Evolutionary conservation across 2,888 invertebrate species (phyloP), one percentile per base, ranked within the genome.

Genomic region (Pachymerium ferrugineum): DNA sequence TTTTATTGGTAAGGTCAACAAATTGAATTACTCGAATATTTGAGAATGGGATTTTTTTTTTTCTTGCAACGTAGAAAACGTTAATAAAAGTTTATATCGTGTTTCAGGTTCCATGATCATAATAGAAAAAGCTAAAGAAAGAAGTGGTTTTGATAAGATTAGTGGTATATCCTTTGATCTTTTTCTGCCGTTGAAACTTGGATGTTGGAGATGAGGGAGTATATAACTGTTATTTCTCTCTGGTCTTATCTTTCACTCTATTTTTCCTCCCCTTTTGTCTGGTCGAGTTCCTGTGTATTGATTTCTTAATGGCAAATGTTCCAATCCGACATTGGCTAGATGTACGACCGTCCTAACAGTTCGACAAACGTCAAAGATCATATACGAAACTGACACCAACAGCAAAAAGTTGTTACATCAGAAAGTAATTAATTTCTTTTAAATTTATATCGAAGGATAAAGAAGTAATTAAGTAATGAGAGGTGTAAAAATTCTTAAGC

Each of bases 91-190:
- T 47, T 47, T 47, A 8, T 47, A n/a, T 47, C 16, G 19, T n/a
- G 22, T 62, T 62, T 62, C 22, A 28, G 12, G 12, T 10, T 28
- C 25, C 10, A 2, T 62, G 28, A 62, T 12, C 25, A 14, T 62
- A 62, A 62, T 62, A 62, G 62, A 62, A 62, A 62, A 28, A 22
- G n/a, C n/a, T n/a, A 62, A 28, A 38, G 14, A 38, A 54, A 54
- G 22, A 19, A 54, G 47, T 62, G 28, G 62, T 62, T 62, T 62
- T 62, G 62, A 62, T 62, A 28, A 62, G 62, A 62, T 62, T 62
- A 62, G 14, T 62, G n/a, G 16, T 22, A 62, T 62, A 62, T 62
- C 62, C 62, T 12, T 28, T 62, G 28, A 62, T 62, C 62, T 62
- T 62, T 62, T 62, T 62, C 62, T 62, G 38, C 38, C 38, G 3